A percentile compares a stretch with the other conserved stretches of the same genome.
Evolutionary conservation across 35 echinoderm and acorn worm species (phyloP).

Genomic region (Eucidaris tribuloides): DNA sequence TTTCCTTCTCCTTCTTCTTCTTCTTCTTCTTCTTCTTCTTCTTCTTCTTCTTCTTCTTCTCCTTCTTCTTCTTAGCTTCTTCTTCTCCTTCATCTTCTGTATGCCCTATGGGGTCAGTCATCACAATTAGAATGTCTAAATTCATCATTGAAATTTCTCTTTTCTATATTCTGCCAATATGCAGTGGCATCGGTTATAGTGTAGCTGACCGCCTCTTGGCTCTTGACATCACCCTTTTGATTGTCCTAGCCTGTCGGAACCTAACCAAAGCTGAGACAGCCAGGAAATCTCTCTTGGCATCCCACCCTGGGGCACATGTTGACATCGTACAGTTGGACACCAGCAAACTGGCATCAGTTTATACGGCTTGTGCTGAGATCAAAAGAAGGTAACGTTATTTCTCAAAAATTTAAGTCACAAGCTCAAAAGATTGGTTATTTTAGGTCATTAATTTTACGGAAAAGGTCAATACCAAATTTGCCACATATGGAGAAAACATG

Average conservation of each 20-base stretch:
- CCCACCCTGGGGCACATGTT: slow-evolving; percentile 31
- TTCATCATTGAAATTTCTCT: not conserved
- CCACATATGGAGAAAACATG: no score
- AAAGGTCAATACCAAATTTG: not conserved
- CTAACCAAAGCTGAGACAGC: slow-evolving; percentile 68
- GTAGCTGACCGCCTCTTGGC: slow-evolving; percentile 77
- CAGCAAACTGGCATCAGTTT: slow-evolving; percentile 71
- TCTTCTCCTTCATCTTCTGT: not conserved
- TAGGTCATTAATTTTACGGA: not conserved
- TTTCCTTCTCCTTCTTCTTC: no score
- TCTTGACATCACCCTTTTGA: slow-evolving; percentile 49
- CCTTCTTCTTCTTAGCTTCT: no score
- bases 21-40: not conserved
- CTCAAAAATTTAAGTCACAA: not conserved
- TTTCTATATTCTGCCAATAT: no score
- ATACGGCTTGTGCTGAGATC: slow-evolving; percentile 72
- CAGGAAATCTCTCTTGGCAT: slow-evolving; percentile 18
- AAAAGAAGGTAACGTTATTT: slow-evolving; percentile 56
- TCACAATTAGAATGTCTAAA: no score
- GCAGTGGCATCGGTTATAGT: slow-evolving; percentile 82
- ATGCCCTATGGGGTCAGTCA: not conserved
- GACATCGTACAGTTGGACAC: slow-evolving; percentile 84
- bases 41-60: not conserved
- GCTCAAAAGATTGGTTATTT: not conserved
- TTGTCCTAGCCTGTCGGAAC: slow-evolving; percentile 91